Percentiles rank a stretch among this genome's conserved stretches.
phyloP scores from a whole-genome alignment of 1,140 invertebrate genomes.

The Diachasma alloeum region DNA sequence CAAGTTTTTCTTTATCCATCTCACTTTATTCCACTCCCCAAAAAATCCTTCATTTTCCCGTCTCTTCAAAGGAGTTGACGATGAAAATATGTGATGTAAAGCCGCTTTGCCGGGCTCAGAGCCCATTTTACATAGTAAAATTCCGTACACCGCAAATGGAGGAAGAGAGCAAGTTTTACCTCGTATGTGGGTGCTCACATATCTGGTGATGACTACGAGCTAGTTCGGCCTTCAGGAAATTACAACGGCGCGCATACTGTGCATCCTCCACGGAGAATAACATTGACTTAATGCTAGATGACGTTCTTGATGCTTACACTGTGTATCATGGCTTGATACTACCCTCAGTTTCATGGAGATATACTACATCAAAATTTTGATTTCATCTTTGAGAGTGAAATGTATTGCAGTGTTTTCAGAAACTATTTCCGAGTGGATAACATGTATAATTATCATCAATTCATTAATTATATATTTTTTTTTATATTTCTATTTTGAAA shows the following conservation, averaged over 20 bases:
- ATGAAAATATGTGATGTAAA: neutral
- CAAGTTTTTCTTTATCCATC: too few species aligned
- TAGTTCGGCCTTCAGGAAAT: constrained; percentile 14
- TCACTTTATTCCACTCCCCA: neutral
- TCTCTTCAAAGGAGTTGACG: neutral
- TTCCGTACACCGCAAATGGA: neutral
- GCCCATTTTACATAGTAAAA: neutral
- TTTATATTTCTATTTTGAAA: too few species aligned
- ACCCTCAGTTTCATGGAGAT: neutral
- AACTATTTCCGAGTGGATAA: too few species aligned
- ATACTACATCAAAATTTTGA: neutral
- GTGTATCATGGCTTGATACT: neutral
- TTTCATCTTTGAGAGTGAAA: neutral
- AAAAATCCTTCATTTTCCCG: neutral
- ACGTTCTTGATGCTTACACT: neutral
- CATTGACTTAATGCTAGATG: constrained; percentile 23
- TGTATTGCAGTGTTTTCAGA: too few species aligned
- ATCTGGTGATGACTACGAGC: constrained; percentile 9
- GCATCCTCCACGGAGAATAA: neutral
- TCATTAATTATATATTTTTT: too few species aligned
- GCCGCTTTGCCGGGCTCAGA: neutral
- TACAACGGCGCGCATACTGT: constrained; percentile 1
- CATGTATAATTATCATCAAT: too few species aligned
- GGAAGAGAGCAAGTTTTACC: neutral
- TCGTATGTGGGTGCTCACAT: neutral